Evolutionary conservation across 2,888 invertebrate genomes (phyloP).

Genomic region (Coenonympha glycerion): DNA sequence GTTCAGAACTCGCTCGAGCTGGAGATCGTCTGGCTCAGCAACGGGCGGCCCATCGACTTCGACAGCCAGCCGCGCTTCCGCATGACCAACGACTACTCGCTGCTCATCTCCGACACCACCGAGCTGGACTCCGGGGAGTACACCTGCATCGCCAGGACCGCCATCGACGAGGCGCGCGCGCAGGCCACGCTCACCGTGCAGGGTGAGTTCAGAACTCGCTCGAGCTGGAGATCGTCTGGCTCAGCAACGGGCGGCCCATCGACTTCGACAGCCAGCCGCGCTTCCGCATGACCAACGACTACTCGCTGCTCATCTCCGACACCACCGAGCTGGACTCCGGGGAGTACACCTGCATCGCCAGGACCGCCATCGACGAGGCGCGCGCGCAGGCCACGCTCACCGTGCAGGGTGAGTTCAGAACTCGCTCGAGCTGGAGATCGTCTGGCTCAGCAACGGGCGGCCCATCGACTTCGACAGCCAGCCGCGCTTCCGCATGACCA

Average conservation of each 20-base stretch:
- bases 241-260: conserved; percentile 88
- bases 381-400: conserved; percentile 90
- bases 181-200: conserved; percentile 95
- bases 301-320: conserved; percentile 94
- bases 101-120: conserved; percentile 94
- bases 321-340: conserved; percentile 97
- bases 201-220: conserved; percentile 75
- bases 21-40: conserved; percentile 90
- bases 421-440: conserved; percentile 80
- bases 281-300: conserved; percentile 90
- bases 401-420: conserved; percentile 86
- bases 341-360: conserved; percentile 94
- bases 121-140: conserved; percentile 97
- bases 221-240: conserved; percentile 88
- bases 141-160: conserved; percentile 94
- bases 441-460: conserved; percentile 92
- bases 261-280: conserved; percentile 88
- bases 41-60: conserved; percentile 91
- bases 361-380: conserved; percentile 90
- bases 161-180: conserved; percentile 88
- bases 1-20: conserved; percentile 69
- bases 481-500: conserved; percentile 84
- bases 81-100: conserved; percentile 90
- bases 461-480: conserved; percentile 91
- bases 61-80: conserved; percentile 87